A percentile compares a stretch with the other conserved stretches of the same genome.
These are phyloP conservation scores for Hycleus phaleratus DNA, from an alignment of 1,140 invertebrate genomes.

Conservation along the genomic window DNA sequence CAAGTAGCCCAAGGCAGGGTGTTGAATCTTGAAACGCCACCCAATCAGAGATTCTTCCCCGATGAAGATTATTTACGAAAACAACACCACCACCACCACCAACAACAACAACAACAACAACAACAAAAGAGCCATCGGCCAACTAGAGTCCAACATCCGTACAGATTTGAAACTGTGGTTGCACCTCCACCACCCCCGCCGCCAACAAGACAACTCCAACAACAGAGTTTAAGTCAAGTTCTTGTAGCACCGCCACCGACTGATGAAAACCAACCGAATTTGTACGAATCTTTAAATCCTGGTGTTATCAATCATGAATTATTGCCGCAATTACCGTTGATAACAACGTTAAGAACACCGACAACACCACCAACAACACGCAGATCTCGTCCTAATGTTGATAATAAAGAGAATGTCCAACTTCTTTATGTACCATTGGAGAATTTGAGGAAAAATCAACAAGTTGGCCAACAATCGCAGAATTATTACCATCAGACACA, in stretches of 20 bases:
- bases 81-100: constrained; percentile 16
- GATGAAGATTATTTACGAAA: constrained; percentile 31
- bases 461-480: neutral
- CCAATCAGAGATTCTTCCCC: constrained; percentile 39
- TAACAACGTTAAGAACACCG: too few species aligned
- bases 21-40: constrained; percentile 40
- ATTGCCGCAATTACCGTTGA: too few species aligned
- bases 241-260: too few species aligned
- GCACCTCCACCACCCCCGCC: constrained; percentile 32
- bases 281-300: too few species aligned
- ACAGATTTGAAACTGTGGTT: constrained; percentile 27
- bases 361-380: constrained; percentile 20
- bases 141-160: constrained; percentile 14
- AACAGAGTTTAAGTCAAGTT: constrained; percentile 2
- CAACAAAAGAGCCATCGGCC: constrained; percentile 4
- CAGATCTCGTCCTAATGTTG: constrained; percentile 14
- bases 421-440: too few species aligned
- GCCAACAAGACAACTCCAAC: constrained; percentile 25
- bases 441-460: constrained; percentile 12
- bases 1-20: constrained; percentile 45
- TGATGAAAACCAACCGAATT: too few species aligned
- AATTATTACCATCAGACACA: neutral
- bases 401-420: too few species aligned
- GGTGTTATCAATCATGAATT: too few species aligned
- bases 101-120: constrained; percentile 5